Base-by-base conservation (phyloP, 2,113 vertebrate genomes). In the Arvicanthis niloticus region DNA sequence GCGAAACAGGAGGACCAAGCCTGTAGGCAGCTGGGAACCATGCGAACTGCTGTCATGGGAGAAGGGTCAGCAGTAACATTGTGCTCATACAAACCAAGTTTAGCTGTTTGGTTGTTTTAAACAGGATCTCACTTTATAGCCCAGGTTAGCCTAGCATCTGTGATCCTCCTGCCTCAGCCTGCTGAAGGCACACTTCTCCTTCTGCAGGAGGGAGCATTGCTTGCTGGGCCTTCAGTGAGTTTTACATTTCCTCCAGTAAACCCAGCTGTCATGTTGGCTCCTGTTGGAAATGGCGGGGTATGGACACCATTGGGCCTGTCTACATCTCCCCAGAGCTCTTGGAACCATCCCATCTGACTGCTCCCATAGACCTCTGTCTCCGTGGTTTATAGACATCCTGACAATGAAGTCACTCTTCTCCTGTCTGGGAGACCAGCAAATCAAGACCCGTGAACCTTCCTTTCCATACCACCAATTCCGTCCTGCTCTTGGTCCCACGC, bases 181-280 rank as follows among this genome's bases (percentile, higher is more conserved):
- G 40, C 60, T 34, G 60, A 19, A 67, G 7, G 84, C 21, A 29
- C 21, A 29, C 72, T 93, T 94, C 12, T 29, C 24, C 72, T 78
- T 96, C 68, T 67, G 45, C 65, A 91, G 48, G 60, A 78, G 60
- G 48, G 76, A 65, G 68, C 7, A 11, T 70, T 95, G 81, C 67
- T 93, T 68, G 34, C 60, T 81, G 24, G 60, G n/a, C 68, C 53
- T 89, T 5, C 82, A 75, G 24, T 89, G 42, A 73, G 42, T 84
- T 76, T 94, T 60, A 73, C 77, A 75, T 65, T 7, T 21, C 24
- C 34, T 45, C 19, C 16, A 19, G 31, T 82, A 73, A 82, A 65
- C 22, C 86, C 26, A 62, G 40, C 29, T 65, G 77, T 88, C 60
- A 37, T 1, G 24, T 58, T 19, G 7, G 22, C 29, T 88, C 11